Base-by-base conservation (phyloP, 2,888 invertebrate species). In the Pheosia gnoma region DNA sequence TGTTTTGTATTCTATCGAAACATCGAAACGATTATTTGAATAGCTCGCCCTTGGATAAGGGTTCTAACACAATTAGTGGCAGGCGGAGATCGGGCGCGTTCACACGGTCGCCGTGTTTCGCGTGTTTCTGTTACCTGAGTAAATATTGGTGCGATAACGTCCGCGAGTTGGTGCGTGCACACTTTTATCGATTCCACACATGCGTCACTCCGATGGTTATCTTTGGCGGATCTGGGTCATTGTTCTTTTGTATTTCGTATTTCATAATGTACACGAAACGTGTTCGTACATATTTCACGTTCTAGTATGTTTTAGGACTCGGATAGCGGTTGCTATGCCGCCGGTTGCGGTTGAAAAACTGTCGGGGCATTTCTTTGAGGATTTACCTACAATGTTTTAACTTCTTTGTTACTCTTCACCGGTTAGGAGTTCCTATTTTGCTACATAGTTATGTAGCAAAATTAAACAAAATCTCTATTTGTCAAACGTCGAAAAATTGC, bases 141-240 rank as follows among this genome's bases (percentile, higher is more conserved):
- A 89, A 91, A 91, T 91, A 91, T 88, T 88, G 84, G 83, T 82
- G 81, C 86, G 90, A 90, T 91, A 91, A 87, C 85, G 89, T 85
- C 84, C 80, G 85, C 84, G 82, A 83, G 84, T 90, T 88, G 86
- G 89, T 87, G 89, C 85, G 87, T 87, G 87, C 87, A 85, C 84
- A 86, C 83, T 89, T 91, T 91, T 93, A 93, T 93, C 93, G 93
- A 93, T 90, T 89, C 86, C 87, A 89, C 88, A 87, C 87, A 90
- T 91, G 90, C 90, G 92, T 91, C 91, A 92, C 87, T 82, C 87
- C 90, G 89, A 91, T 91, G 85, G 87, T 91, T 91, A 93, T 93
- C 93, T 89, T 86, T 84, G 81, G 80, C 83, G 84, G 88, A 93
- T 92, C 90, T 93, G 87, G 93, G 93, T 93, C 93, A 92, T 91